phyloP scores from a whole-genome alignment of 2,888 invertebrate genomes.

The Trilocha varians region DNA sequence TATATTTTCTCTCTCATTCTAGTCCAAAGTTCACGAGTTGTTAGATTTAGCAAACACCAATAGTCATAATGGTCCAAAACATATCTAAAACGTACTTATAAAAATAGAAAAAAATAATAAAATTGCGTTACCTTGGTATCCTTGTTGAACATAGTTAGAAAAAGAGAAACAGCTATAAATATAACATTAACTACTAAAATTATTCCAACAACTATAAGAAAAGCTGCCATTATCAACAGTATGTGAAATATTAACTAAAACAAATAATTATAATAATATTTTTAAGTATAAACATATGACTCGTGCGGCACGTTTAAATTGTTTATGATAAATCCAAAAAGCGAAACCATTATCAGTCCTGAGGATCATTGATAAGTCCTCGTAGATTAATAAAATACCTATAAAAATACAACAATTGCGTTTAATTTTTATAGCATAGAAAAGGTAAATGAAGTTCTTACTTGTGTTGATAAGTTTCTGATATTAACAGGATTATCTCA shows the following conservation, averaged over 20 bases:
- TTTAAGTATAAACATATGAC: not conserved
- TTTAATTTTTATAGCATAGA: too few relatives aligned
- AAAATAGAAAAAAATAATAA: not conserved
- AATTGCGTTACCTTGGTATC: slow-evolving; percentile 23
- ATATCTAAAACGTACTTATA: too few relatives aligned
- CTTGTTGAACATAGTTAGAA: slow-evolving; percentile 22
- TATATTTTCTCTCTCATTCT: too few relatives aligned
- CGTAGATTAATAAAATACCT: too few relatives aligned
- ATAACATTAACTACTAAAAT: slow-evolving; percentile 25
- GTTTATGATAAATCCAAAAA: not conserved
- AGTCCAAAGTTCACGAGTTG: too few relatives aligned
- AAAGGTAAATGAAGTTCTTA: too few relatives aligned
- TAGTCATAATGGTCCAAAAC: too few relatives aligned
- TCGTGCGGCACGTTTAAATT: not conserved
- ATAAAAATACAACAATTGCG: too few relatives aligned
- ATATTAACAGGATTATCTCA: too few relatives aligned
- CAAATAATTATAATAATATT: not conserved
- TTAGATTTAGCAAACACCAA: too few relatives aligned
- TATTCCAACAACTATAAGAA: slow-evolving; percentile 24
- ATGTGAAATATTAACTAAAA: not conserved
- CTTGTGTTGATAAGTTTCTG: too few relatives aligned
- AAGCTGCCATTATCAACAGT: slow-evolving; percentile 16
- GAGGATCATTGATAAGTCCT: not conserved
- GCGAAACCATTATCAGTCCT: not conserved
- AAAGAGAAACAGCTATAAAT: slow-evolving; percentile 27